Conservation (phyloP, 2,113 vertebrate species). For the Empidonax traillii region DNA sequence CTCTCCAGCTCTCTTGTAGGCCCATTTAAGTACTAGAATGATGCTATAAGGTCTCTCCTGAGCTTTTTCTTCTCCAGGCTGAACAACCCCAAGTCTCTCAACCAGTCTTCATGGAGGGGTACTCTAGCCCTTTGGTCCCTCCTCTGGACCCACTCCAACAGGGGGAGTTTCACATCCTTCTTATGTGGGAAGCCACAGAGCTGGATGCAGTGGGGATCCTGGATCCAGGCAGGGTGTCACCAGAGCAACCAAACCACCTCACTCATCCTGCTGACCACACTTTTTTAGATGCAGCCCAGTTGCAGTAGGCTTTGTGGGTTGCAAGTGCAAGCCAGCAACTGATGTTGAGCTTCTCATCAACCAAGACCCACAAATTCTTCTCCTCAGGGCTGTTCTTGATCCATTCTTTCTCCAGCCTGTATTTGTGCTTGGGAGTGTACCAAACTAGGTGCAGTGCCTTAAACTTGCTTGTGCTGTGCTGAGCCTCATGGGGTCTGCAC, state of each 20-base stretch:
- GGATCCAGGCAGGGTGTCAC: background rate
- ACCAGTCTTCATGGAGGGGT: background rate
- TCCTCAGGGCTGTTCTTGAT: background rate
- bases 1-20: background rate
- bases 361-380: background rate
- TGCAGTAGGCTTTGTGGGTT: background rate
- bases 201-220: background rate
- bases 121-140: background rate
- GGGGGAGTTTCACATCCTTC: background rate
- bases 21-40: background rate
- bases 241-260: background rate
- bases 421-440: background rate
- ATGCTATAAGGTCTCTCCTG: background rate
- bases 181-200: too few species aligned
- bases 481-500: background rate
- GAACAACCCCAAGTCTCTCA: background rate
- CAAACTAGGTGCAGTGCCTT: background rate
- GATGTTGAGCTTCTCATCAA: background rate
- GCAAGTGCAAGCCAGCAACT: fast-evolving
- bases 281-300: background rate
- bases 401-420: background rate
- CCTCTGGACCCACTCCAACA: background rate
- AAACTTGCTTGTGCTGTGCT: background rate
- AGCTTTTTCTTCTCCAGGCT: background rate
- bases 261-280: background rate